Base-by-base conservation (phyloP, 64 coral and sea anemone species). In the Porites australiensis region DNA sequence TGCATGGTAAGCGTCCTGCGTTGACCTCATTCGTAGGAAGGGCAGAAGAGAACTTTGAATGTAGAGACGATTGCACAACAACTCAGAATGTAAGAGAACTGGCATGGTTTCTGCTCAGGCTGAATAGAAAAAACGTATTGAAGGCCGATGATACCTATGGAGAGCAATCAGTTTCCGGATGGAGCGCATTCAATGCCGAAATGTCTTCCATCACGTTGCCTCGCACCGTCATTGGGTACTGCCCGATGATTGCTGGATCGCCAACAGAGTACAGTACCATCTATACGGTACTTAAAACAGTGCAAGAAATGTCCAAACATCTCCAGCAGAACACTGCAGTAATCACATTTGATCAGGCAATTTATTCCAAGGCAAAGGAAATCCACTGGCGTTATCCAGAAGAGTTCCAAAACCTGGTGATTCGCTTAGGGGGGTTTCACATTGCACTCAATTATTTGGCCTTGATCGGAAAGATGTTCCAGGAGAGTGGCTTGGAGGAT, bases 401-500 rank as follows among this genome's bases (percentile, higher is more conserved):
- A 47, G 73, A 89, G 51, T 78, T 89, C 60, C 13, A 59, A 13
- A 77, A 89, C 61, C 46, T 70, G 51, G 50, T 80, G 9, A 79
- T 77, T 67, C 18, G 45, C 21, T 64, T 78, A 4, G 88, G 73
- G 44, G 88, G 88, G 1, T 90, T 90, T 77, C 72, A 90, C 16
- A 77, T 90, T 50, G 75, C 88, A 3, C 58, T 86, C 5, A 51
- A 86, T 14, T 86, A 69, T 86, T 16, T 86, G 8, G 14, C 60
- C 12, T 61, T 72, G 2, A 86, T 86, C 43, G 60, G 83, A 44
- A 86, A 86, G 83, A 86, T 86, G 63, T 86, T 45, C 14, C 83
- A 86, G 37, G 83, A 86, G 46, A 86, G 59, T 52, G 67, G 83
- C 18, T 44, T 86, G 27, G 84, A 90, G 54, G 50, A 79, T n/a